A percentile compares a stretch with the other conserved stretches of the same genome.
These are phyloP conservation scores for Nibea albiflora DNA, from an alignment of 2,113 vertebrate species.

Conservation along the genomic window DNA sequence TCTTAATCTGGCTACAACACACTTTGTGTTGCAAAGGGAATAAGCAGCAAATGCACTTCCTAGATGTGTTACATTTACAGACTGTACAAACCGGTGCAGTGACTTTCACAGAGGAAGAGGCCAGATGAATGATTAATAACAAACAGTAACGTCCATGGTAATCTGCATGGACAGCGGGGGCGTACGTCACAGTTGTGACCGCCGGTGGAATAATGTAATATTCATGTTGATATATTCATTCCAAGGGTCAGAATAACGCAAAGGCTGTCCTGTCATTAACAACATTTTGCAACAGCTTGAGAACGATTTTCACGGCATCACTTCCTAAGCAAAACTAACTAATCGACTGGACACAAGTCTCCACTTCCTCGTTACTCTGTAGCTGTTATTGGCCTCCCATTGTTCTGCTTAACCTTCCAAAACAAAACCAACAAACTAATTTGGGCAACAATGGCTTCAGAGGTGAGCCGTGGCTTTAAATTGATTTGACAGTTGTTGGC, in stretches of 20 bases:
- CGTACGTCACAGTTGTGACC: too few relatives aligned
- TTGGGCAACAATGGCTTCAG: neutral
- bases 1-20: neutral
- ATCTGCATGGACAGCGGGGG: too few relatives aligned
- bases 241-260: too few relatives aligned
- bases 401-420: slow-evolving; percentile 14
- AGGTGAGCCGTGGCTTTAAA: neutral
- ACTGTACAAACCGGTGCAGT: neutral
- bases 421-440: slow-evolving; percentile 12
- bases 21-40: neutral
- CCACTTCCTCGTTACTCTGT: neutral
- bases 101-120: too few relatives aligned
- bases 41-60: neutral
- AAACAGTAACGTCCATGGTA: too few relatives aligned
- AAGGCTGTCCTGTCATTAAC: too few relatives aligned
- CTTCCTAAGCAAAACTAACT: too few relatives aligned
- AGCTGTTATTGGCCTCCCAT: neutral
- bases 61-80: neutral
- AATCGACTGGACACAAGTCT: neutral
- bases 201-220: too few relatives aligned
- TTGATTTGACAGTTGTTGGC: neutral
- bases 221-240: too few relatives aligned
- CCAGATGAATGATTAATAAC: too few relatives aligned
- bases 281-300: too few relatives aligned
- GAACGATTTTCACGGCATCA: too few relatives aligned